Evolutionary conservation across 2,888 invertebrate genomes (phyloP).

Genomic region (Scaeva pyrastri): DNA sequence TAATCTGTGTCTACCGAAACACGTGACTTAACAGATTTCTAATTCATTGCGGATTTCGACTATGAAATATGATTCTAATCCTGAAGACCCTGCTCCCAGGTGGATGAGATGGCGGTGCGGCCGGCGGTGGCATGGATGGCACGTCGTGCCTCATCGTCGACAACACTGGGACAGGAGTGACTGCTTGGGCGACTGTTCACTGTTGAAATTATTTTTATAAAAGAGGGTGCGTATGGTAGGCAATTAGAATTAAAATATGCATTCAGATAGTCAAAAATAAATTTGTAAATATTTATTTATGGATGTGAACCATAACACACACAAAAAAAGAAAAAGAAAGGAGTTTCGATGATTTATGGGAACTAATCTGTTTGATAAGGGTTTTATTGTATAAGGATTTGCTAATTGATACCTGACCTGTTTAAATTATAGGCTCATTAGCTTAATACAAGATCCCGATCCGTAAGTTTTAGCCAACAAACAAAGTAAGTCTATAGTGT

Average conservation of each 20-base stretch:
- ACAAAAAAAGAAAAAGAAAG: conserved; percentile 3
- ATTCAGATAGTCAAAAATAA: conserved; percentile 16
- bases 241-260: conserved; percentile 49
- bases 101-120: background rate
- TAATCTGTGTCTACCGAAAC: conserved; percentile 76
- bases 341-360: conserved; percentile 21
- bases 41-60: conserved; percentile 74
- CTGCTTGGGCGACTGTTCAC: conserved; percentile 21
- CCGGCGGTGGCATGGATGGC: background rate
- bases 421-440: background rate
- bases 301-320: conserved; percentile 22
- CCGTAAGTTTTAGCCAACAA: background rate
- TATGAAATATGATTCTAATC: conserved; percentile 74
- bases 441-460: background rate
- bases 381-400: background rate
- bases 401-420: conserved; percentile 31
- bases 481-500: no score
- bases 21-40: conserved; percentile 76
- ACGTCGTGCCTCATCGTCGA: no score
- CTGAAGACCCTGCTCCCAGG: conserved; percentile 27
- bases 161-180: no score
- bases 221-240: conserved; percentile 40
- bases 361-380: conserved; percentile 1
- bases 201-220: conserved; percentile 35
- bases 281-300: conserved; percentile 39